Evolutionary conservation across 2,797 vertebrate species (phyloP), one percentile per base, ranked within the genome.

Genomic region (Hoplostethus mediterraneus): DNA sequence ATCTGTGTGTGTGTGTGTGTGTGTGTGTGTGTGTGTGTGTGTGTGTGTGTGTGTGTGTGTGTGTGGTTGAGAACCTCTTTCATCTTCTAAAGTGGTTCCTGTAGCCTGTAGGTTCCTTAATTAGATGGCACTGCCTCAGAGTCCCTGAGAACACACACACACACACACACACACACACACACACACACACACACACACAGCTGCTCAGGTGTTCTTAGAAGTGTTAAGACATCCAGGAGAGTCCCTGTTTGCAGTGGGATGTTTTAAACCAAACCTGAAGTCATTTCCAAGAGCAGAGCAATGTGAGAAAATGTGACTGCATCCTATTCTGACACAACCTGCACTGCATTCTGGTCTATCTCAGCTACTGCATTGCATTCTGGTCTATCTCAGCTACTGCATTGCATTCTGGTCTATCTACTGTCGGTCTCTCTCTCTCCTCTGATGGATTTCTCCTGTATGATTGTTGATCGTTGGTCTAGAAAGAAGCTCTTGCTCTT

Each of bases 21-120:
- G 36, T 33, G 14, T 6, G 28, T 49, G 10, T 42, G 51, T 31
- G 36, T 33, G 14, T 6, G 28, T 49, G 10, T 59, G 61, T 64
- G 74, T 76, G 10, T 47, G 3, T 38, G 52, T 51, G 53, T 44
- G 44, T 59, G 61, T 64, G 74, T 42, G 51, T 31, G 36, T 33
- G 14, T 6, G 28, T 49, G 10, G 21, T 21, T 21, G 10, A 42
- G 6, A 64, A 66, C 12, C 51, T 55, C 83, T 89, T 87, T 90
- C 58, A 90, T 90, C 86, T 77, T 66, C 68, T 69, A n/a, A 81
- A 89, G 85, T 66, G 73, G 74, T 85, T 87, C 83, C 78, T 83
- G 72, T 57, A 25, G 63, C 21, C 21, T 21, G 21, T 21, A 21
- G 21, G 21, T 21, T 21, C 21, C 49, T 54, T 88, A 80, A 89